These are phyloP conservation scores for Rhopalosiphum nymphaeae DNA, from an alignment of 2,888 invertebrate species.

Conservation along the genomic window DNA sequence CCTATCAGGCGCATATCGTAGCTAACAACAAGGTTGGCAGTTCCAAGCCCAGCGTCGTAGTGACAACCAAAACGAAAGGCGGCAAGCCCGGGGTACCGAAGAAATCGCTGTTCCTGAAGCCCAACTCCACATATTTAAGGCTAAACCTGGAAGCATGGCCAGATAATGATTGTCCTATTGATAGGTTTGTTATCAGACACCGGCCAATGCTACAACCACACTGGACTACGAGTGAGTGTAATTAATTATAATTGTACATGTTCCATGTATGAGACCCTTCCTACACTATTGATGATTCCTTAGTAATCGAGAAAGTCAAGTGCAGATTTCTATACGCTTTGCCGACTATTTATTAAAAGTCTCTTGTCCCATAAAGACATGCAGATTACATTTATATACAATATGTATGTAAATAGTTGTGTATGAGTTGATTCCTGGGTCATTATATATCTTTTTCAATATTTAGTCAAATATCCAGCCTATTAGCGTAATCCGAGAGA, in stretches of 20 bases:
- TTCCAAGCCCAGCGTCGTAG: constrained; percentile 78
- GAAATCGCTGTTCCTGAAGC: constrained; percentile 76
- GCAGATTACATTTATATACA: not conserved
- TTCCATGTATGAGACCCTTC: not conserved
- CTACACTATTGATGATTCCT: not conserved
- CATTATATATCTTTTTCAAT: too few species aligned
- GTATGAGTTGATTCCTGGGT: too few species aligned
- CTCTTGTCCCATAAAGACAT: not conserved
- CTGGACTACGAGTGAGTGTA: constrained; percentile 39
- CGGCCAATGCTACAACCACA: constrained; percentile 69
- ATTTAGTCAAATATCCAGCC: too few species aligned
- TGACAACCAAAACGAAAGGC: constrained; percentile 80
- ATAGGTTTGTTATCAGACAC: constrained; percentile 80
- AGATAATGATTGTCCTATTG: constrained; percentile 80
- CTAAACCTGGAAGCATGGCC: constrained; percentile 81
- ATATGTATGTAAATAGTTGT: too few species aligned
- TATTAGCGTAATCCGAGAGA: too few species aligned
- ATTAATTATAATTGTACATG: too few species aligned
- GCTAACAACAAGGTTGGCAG: constrained; percentile 81
- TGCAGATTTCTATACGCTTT: not conserved
- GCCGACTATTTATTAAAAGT: not conserved
- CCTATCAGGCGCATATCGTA: constrained; percentile 79
- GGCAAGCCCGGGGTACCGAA: constrained; percentile 80
- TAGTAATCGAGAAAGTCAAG: not conserved
- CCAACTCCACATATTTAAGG: constrained; percentile 79